These are phyloP conservation scores for Todiramphus saurophagus DNA, from an alignment of 2,113 vertebrate genomes.

Conservation along the genomic window DNA sequence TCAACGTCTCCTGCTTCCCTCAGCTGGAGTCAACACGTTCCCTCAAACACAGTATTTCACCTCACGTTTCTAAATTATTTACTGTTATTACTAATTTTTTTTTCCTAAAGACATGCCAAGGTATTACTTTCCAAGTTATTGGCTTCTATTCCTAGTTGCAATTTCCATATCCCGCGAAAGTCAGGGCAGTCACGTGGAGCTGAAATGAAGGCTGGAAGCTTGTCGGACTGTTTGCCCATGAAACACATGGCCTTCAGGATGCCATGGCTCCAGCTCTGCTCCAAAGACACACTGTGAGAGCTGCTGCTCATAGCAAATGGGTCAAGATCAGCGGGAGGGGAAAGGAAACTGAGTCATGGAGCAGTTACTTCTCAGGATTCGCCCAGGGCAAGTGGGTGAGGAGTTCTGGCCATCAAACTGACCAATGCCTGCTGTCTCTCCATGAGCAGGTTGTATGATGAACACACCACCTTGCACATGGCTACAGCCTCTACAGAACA, in stretches of 20 bases:
- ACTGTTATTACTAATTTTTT: background rate
- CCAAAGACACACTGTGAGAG: background rate
- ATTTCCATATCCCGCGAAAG: slow-evolving; percentile 6
- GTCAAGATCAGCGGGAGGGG: background rate
- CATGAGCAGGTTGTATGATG: rapidly evolving
- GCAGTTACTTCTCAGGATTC: background rate
- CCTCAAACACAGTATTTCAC: background rate
- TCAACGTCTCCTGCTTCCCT: background rate
- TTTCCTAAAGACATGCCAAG: background rate
- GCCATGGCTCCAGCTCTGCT: background rate
- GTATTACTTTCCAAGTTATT: slow-evolving; percentile 22
- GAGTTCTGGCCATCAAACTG: rapidly evolving
- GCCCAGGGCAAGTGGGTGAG: background rate
- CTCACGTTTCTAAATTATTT: background rate
- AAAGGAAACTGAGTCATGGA: background rate
- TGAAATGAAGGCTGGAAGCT: background rate
- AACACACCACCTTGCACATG: background rate
- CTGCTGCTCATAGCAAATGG: background rate
- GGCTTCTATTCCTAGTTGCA: slow-evolving; percentile 59
- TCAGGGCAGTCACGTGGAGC: slow-evolving; percentile 4
- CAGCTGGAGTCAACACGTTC: background rate
- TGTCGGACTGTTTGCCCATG: background rate
- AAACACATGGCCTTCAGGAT: background rate
- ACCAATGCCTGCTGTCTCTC: background rate
- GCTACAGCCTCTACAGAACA: background rate